Conservation (phyloP, 2,888 invertebrate genomes). For the Drosophila colorata region DNA sequence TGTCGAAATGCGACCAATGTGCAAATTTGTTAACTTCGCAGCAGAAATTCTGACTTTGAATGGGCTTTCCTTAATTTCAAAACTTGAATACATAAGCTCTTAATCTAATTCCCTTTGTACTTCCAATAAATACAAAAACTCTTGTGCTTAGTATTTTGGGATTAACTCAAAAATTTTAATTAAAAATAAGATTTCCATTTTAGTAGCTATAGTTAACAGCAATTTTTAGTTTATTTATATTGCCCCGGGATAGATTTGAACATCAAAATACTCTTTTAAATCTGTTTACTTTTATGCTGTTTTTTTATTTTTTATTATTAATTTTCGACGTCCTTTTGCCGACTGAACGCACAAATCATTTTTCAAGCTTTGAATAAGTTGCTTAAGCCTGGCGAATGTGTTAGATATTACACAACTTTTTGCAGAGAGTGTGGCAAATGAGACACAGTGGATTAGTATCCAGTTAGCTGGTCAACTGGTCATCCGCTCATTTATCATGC, state of each 20-base stretch:
- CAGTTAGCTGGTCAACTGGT: constrained; percentile 28
- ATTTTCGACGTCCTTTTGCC: not conserved
- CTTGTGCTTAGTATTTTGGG: no score
- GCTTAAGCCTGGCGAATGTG: constrained; percentile 31
- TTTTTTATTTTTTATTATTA: not conserved
- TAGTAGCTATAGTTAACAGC: no score
- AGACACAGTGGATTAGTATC: constrained; percentile 44
- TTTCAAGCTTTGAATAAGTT: constrained; percentile 14
- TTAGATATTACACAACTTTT: constrained; percentile 58
- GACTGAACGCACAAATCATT: constrained; percentile 13
- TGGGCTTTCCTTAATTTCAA: no score
- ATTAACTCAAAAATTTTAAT: no score
- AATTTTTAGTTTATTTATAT: not conserved
- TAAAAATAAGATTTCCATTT: no score
- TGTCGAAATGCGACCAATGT: no score
- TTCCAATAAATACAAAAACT: no score
- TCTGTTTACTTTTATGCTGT: not conserved
- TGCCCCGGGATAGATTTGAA: no score
- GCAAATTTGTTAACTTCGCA: no score
- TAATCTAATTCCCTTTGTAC: no score
- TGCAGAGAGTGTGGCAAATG: constrained; percentile 18
- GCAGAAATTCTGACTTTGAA: no score
- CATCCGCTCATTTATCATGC: constrained; percentile 70
- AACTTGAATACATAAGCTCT: no score
- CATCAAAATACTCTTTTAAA: not conserved